Evolutionary conservation across 2,888 invertebrate genomes (phyloP), one percentile per base, ranked within the genome.

Genomic region (Dryomyza anilis): DNA sequence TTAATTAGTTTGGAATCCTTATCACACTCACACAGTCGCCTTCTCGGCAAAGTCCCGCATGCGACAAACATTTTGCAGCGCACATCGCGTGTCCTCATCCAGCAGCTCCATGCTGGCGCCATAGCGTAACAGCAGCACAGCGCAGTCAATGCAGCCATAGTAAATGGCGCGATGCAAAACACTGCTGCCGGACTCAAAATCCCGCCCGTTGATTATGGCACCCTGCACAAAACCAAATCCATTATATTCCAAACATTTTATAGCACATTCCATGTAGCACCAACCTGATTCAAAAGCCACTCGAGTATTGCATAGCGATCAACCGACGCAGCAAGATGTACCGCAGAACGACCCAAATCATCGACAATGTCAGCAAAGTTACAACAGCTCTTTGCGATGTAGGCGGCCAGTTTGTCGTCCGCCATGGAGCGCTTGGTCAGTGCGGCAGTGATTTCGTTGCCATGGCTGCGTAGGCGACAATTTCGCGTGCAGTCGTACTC

Each of bases 111-210:
- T 46, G 45, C 75, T 79, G 8, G 80, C 81, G 0, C 90, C 90
- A 73, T 87, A 85, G 73, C 90, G 88, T 72, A 93, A 85, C 2
- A 95, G 84, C 43, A 88, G 82, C 12, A 92, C 88, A 21, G 93
- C 90, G 36, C 88, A 86, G 74, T 89, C 87, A 69, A 95, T 87
- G 74, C 93, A 91, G 0, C 95, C 95, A 82, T 93, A 93, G 80
- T 91, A 93, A 23, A 94, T 84, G 68, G 93, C 90, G 60, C 92
- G 85, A 78, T 95, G 95, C 25, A 95, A 83, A 0, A 95, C 88
- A 8, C 93, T 94, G 81, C 92, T 84, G 63, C 90, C 89, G 0
- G 89, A 88, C 55, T 83, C 83, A 33, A 61, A 74, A 33, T 83
- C 83, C 16, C 76, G 77, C 0, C 73, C 71, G 60, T 79, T 79